These are phyloP conservation scores for Uloborus plumipes DNA, from an alignment of 2,888 invertebrate genomes.

Conservation along the genomic window DNA sequence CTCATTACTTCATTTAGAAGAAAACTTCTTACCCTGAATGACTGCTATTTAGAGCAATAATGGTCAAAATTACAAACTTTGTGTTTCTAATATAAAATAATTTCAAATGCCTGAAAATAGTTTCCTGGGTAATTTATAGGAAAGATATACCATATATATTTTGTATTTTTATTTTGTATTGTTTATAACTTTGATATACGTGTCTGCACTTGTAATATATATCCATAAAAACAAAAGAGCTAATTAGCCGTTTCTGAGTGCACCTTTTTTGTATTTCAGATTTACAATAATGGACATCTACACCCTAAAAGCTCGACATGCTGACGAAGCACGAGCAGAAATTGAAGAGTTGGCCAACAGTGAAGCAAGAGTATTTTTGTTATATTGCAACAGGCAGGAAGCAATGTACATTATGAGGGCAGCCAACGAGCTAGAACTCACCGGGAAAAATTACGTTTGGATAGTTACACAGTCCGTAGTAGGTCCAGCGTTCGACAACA, in stretches of 20 bases:
- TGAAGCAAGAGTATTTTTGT: conserved; percentile 91
- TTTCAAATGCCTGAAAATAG: no score
- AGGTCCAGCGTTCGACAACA: conserved; percentile 78
- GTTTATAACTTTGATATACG: no score
- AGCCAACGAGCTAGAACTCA: conserved; percentile 81
- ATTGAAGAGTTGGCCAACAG: conserved; percentile 86
- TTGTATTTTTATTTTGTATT: no score
- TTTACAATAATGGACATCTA: conserved; percentile 87
- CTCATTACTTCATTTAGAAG: no score
- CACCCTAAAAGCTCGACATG: conserved; percentile 65
- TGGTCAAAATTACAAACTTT: no score
- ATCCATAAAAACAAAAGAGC: no score
- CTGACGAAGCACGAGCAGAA: conserved; percentile 79
- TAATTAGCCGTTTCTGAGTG: background rate
- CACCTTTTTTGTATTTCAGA: conserved; percentile 71
- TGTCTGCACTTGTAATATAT: no score
- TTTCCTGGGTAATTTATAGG: no score
- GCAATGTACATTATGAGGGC: conserved; percentile 85
- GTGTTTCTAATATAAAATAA: no score
- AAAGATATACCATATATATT: no score
- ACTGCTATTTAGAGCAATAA: no score
- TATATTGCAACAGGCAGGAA: conserved; percentile 91
- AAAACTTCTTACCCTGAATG: no score
- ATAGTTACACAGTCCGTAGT: conserved; percentile 95
- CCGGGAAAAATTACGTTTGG: conserved; percentile 94